A percentile compares a stretch with the other conserved stretches of the same genome.
Conservation (phyloP, 2,888 invertebrate genomes). For the Lasioglossum oenotherae region DNA sequence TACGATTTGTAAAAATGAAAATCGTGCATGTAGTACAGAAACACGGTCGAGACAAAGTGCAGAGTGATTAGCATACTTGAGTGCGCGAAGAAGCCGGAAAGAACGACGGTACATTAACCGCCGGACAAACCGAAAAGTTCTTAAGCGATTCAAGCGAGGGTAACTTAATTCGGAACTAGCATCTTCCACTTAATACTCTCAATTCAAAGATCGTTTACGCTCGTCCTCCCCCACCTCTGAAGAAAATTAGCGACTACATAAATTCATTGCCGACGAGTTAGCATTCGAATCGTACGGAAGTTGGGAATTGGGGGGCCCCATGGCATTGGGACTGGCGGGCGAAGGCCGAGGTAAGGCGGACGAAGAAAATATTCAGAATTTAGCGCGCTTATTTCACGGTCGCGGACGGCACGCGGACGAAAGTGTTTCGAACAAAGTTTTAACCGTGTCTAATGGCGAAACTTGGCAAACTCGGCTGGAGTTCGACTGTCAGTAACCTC, state of each 20-base stretch:
- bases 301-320: slow-evolving; percentile 33
- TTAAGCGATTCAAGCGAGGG: slow-evolving; percentile 19
- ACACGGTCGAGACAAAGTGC: background rate
- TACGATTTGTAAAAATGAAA: background rate
- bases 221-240: slow-evolving; percentile 9
- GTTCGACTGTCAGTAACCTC: slow-evolving; percentile 80
- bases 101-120: background rate
- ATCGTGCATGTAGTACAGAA: background rate
- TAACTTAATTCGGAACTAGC: slow-evolving; percentile 52
- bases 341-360: slow-evolving; percentile 36
- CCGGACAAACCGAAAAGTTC: slow-evolving; percentile 27
- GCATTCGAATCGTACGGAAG: slow-evolving; percentile 55
- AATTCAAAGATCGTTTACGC: slow-evolving; percentile 64
- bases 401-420: slow-evolving; percentile 79
- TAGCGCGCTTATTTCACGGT: slow-evolving; percentile 81
- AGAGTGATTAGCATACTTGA: background rate
- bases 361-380: slow-evolving; percentile 79
- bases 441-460: slow-evolving; percentile 82
- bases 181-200: slow-evolving; percentile 47
- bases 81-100: background rate
- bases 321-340: slow-evolving; percentile 39
- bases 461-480: slow-evolving; percentile 80
- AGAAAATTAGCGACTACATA: slow-evolving; percentile 67
- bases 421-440: slow-evolving; percentile 84
- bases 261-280: slow-evolving; percentile 63